phyloP scores from a whole-genome alignment of 2,888 invertebrate genomes.

The Ganaspis brasiliensis region DNA sequence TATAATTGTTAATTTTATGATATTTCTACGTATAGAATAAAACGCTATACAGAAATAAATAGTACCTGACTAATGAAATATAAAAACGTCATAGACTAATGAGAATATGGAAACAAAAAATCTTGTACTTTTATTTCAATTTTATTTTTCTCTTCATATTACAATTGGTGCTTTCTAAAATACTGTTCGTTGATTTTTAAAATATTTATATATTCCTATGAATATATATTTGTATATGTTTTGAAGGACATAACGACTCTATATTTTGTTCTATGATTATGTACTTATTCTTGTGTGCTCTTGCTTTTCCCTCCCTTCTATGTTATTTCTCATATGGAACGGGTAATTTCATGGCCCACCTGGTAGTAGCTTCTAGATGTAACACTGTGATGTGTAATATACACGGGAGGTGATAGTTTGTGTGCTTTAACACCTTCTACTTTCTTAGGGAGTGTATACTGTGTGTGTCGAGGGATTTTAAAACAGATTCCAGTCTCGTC shows the following conservation, averaged over 20 bases:
- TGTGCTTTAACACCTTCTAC: neutral
- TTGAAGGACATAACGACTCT: too few relatives aligned
- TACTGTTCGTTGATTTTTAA: neutral
- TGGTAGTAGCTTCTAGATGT: conserved; percentile 35
- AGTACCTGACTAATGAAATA: too few relatives aligned
- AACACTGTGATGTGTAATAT: neutral
- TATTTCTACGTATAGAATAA: too few relatives aligned
- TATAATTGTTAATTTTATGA: too few relatives aligned
- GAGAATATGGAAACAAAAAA: too few relatives aligned
- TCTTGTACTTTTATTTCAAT: neutral
- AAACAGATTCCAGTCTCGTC: conserved; percentile 61
- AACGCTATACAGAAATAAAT: too few relatives aligned
- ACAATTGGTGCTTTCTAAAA: neutral
- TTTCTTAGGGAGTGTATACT: neutral
- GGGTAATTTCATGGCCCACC: conserved; percentile 10
- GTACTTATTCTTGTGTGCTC: too few relatives aligned
- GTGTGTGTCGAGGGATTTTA: conserved; percentile 10
- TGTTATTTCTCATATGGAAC: conserved; percentile 9
- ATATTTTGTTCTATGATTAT: too few relatives aligned
- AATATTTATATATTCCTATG: too few relatives aligned
- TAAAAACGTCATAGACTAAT: too few relatives aligned
- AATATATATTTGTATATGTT: too few relatives aligned
- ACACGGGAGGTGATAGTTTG: neutral
- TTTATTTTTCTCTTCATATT: neutral
- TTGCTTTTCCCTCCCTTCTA: neutral